These are phyloP conservation scores for Pluvialis apricaria DNA, from an alignment of 2,113 vertebrate species.

Conservation along the genomic window DNA sequence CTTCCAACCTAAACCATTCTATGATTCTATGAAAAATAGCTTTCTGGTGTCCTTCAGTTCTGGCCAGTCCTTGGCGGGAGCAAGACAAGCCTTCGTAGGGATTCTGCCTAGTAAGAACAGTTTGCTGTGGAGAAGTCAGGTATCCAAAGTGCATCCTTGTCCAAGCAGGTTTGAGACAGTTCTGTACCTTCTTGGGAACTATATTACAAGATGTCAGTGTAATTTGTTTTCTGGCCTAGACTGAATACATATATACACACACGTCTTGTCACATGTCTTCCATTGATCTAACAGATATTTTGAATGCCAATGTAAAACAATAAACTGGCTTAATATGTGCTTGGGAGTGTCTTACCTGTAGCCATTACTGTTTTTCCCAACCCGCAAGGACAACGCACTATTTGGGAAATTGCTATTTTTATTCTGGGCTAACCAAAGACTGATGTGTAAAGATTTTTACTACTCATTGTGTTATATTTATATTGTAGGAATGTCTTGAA, in stretches of 20 bases:
- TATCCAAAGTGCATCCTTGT: background rate
- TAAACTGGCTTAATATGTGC: background rate
- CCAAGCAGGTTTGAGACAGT: background rate
- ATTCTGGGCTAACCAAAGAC: background rate
- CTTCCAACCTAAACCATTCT: too few relatives aligned
- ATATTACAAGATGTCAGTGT: background rate
- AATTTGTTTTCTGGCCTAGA: background rate
- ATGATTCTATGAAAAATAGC: background rate
- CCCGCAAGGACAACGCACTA: accelerated
- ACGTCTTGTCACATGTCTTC: background rate
- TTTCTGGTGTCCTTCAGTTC: background rate
- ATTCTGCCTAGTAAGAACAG: background rate
- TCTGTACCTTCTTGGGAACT: background rate
- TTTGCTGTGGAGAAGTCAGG: background rate
- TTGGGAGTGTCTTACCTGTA: background rate
- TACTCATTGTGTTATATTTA: background rate
- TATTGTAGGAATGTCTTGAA: background rate
- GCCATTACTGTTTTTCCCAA: background rate
- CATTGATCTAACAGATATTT: background rate
- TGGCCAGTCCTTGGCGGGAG: background rate
- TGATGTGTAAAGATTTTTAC: background rate
- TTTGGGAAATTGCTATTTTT: background rate
- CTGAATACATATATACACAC: too few relatives aligned
- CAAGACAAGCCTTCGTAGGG: background rate
- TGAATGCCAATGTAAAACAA: background rate